Evolutionary conservation across 2,888 invertebrate species (phyloP).

Genomic region (Tetramorium bicarinatum): DNA sequence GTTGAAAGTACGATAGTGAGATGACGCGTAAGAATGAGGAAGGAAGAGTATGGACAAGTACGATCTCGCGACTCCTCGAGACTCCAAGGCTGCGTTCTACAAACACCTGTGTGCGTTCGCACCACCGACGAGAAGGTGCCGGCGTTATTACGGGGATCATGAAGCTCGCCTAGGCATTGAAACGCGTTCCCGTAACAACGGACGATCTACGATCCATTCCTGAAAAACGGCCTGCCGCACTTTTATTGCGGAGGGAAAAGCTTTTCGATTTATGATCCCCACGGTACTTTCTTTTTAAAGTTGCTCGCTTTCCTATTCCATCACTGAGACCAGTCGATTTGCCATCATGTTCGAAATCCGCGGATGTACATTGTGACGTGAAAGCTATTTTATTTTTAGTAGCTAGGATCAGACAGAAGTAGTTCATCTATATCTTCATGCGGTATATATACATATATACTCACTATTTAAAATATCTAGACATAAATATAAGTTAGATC

Average conservation of each 20-base stretch:
- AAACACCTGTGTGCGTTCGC: slow-evolving; percentile 40
- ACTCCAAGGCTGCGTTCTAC: slow-evolving; percentile 56
- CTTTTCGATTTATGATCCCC: slow-evolving; percentile 70
- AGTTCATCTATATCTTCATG: not conserved
- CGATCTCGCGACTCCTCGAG: slow-evolving; percentile 33
- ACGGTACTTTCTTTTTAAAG: slow-evolving; percentile 40
- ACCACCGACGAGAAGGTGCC: slow-evolving; percentile 22
- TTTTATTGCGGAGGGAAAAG: slow-evolving; percentile 64
- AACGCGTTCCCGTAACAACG: slow-evolving; percentile 74
- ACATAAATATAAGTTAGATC: not conserved
- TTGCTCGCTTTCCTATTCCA: slow-evolving; percentile 44
- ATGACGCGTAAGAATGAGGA: slow-evolving; percentile 8
- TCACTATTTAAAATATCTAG: not conserved
- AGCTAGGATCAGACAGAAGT: not conserved
- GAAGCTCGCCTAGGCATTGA: slow-evolving; percentile 76
- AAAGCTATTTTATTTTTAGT: slow-evolving; percentile 43
- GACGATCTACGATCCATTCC: slow-evolving; percentile 72
- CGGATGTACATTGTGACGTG: not conserved
- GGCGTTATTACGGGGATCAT: slow-evolving; percentile 74
- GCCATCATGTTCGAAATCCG: slow-evolving; percentile 26
- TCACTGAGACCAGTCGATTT: slow-evolving; percentile 34
- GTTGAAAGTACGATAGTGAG: slow-evolving; percentile 30
- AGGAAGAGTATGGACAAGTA: slow-evolving; percentile 36
- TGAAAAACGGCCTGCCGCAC: slow-evolving; percentile 50
- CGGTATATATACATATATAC: not conserved